Evolutionary conservation across 2,113 vertebrate species (phyloP).

Genomic region (Piaya cayana): DNA sequence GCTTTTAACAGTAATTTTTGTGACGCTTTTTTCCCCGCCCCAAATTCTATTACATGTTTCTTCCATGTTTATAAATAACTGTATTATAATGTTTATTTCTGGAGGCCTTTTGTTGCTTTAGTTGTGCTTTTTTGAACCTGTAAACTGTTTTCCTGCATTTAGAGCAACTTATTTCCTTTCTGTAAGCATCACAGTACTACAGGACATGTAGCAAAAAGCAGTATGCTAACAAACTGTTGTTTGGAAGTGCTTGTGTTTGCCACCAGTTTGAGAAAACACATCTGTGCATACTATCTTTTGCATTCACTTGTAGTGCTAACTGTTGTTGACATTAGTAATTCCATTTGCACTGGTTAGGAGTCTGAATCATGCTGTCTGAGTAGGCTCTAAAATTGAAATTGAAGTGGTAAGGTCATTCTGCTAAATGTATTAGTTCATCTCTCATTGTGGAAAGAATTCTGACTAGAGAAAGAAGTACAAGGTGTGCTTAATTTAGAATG

Average conservation of each 20-base stretch:
- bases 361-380: neutral
- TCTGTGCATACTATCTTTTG: neutral
- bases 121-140: neutral
- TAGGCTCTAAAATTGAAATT: neutral
- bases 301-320: neutral
- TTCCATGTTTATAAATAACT: neutral
- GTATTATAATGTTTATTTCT: neutral
- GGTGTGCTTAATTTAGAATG: neutral
- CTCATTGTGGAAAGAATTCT: neutral
- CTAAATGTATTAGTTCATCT: neutral
- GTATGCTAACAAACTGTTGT: neutral
- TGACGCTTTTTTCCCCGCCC: neutral
- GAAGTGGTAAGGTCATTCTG: neutral
- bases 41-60: neutral
- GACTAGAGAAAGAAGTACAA: neutral
- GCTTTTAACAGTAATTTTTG: neutral
- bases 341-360: neutral
- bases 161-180: neutral
- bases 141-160: neutral
- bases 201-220: neutral
- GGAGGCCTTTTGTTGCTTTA: neutral
- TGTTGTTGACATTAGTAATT: constrained; percentile 23
- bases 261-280: neutral
- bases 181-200: neutral
- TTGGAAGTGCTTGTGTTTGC: neutral